phyloP scores from a whole-genome alignment of 2,113 vertebrate genomes.

The Ahaetulla prasina region DNA sequence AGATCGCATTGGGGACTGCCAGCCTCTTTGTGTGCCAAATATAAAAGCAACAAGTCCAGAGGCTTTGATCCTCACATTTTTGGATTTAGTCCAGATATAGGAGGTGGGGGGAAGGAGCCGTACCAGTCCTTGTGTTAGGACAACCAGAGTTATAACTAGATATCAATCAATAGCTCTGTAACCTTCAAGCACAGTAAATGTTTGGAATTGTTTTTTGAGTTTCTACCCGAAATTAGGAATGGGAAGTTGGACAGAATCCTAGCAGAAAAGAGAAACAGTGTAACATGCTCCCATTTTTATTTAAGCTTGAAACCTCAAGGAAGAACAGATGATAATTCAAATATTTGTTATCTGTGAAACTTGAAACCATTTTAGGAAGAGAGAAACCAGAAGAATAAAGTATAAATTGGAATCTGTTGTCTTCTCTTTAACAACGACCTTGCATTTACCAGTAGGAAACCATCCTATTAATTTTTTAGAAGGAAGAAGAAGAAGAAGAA shows the following conservation, averaged over 20 bases:
- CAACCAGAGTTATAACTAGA: conserved; percentile 81
- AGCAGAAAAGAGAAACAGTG: conserved; percentile 65
- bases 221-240: conserved; percentile 78
- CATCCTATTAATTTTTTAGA: background rate
- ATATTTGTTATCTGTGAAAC: conserved; percentile 45
- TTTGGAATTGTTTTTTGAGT: conserved; percentile 77
- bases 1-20: conserved; percentile 83
- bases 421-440: background rate
- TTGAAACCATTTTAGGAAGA: conserved; percentile 31
- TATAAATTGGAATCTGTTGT: background rate
- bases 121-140: conserved; percentile 70
- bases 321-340: conserved; percentile 73
- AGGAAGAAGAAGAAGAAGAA: background rate
- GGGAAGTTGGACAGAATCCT: conserved; percentile 75
- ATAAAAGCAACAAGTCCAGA: conserved; percentile 82
- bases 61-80: conserved; percentile 81
- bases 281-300: conserved; percentile 23
- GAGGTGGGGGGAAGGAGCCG: background rate
- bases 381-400: background rate
- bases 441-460: background rate
- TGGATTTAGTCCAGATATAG: conserved; percentile 73
- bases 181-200: conserved; percentile 79
- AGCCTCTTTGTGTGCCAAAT: conserved; percentile 83
- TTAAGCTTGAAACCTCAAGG: conserved; percentile 68
- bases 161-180: conserved; percentile 82